A percentile compares a stretch with the other conserved stretches of the same genome.
Evolutionary conservation across 2,113 vertebrate species (phyloP).

Genomic region (Gobius niger): DNA sequence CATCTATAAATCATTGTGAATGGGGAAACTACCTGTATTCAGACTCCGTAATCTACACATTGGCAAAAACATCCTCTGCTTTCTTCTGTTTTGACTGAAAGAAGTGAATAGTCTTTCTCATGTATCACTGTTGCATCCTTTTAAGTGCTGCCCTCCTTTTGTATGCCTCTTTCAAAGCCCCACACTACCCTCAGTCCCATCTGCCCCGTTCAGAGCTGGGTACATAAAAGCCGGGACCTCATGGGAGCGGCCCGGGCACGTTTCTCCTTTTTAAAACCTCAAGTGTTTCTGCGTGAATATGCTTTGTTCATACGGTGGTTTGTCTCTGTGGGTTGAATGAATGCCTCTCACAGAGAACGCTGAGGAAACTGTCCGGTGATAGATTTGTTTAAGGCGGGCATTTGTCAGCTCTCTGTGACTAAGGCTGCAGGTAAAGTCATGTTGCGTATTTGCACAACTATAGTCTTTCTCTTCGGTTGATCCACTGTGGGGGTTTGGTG

Average conservation of each 20-base stretch:
- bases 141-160: background rate
- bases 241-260: background rate
- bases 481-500: slow-evolving; percentile 18
- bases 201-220: slow-evolving; percentile 15
- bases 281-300: background rate
- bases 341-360: background rate
- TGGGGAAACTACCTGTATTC: too few species aligned
- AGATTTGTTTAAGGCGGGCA: slow-evolving; percentile 64
- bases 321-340: background rate
- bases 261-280: background rate
- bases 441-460: background rate
- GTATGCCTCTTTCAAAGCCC: slow-evolving; percentile 6
- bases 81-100: background rate
- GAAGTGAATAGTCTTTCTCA: background rate
- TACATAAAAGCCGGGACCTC: background rate
- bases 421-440: background rate
- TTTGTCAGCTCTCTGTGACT: slow-evolving; percentile 6
- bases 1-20: background rate
- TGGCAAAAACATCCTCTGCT: background rate
- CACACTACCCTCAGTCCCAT: slow-evolving; percentile 2
- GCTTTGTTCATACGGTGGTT: background rate
- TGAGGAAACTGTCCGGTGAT: slow-evolving; percentile 22
- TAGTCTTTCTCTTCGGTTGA: background rate
- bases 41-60: background rate
- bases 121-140: background rate